Evolutionary conservation across 2,888 invertebrate genomes (phyloP), one percentile per base, ranked within the genome.

Genomic region (Drosophila anomalata): DNA sequence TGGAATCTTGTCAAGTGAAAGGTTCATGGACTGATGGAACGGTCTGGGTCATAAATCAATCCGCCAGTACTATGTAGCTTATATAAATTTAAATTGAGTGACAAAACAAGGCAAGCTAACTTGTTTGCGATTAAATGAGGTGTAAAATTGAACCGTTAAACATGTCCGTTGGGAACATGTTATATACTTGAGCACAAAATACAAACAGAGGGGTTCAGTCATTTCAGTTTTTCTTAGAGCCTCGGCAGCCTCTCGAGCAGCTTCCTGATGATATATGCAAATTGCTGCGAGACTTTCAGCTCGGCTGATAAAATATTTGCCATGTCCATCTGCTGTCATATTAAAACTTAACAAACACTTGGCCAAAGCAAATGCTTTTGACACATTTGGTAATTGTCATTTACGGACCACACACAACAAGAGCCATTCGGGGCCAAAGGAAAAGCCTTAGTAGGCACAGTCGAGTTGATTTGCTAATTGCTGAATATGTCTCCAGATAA

Each of bases 401-500:
- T 79, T 85, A 67, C 71, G 73, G 69, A 66, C 44, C 48, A 42
- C 31, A 39, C 17, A 14, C 44, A 12, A 29, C 29, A 9, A 29
- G 29, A 8, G 9, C 29, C 9, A 9, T 29, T 29, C 9, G 22
- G 12, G 51, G 56, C 57, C 12, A 41, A 54, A 52, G 11, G 14
- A 33, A 14, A 26, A 20, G n/a, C 39, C 22, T 22, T 17, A 36
- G 52, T 7, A 73, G 75, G 75, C 78, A 78, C 88, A 77, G 63
- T 62, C 78, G 84, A 90, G 90, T 90, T 90, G 90, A 90, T 90
- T 90, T 90, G 90, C 90, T 90, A 90, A 90, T 90, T 90, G 90
- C 90, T 85, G 82, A 77, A 90, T 89, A 90, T 90, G 90, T 90
- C 90, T 90, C 85, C 90, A 90, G 90, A 89, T 90, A 90, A 90